Percentiles rank a stretch among this genome's conserved stretches.
These are phyloP conservation scores for Cosmorhoe ocellata DNA, from an alignment of 2,888 invertebrate species.

Conservation along the genomic window DNA sequence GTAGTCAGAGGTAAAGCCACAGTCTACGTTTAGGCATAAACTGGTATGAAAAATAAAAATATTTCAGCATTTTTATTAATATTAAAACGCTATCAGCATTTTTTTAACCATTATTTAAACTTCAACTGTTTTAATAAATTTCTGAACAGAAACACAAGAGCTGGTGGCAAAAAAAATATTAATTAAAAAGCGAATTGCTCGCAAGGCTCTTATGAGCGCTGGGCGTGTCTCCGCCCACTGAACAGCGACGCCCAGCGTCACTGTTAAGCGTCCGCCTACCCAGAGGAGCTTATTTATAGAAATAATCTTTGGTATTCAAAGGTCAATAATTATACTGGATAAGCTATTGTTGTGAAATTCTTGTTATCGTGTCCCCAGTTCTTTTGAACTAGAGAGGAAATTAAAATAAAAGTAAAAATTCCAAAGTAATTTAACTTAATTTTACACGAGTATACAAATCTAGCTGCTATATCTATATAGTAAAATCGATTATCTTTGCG, in stretches of 20 bases:
- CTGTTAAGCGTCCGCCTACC: slow-evolving; percentile 74
- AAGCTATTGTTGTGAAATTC: too few species aligned
- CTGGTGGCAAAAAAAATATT: slow-evolving; percentile 25
- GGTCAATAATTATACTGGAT: not conserved
- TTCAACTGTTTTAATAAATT: slow-evolving; percentile 28
- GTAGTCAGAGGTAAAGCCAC: too few species aligned
- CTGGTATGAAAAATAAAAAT: too few species aligned
- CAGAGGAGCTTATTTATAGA: slow-evolving; percentile 15
- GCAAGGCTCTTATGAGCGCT: slow-evolving; percentile 42
- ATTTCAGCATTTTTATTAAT: too few species aligned
- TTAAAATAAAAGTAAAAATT: too few species aligned
- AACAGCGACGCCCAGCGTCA: slow-evolving; percentile 71
- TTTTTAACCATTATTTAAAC: slow-evolving; percentile 13
- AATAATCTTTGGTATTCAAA: not conserved
- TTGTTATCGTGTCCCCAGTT: too few species aligned
- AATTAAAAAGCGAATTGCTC: slow-evolving; percentile 32
- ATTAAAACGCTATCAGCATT: not conserved
- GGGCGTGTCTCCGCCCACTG: slow-evolving; percentile 64
- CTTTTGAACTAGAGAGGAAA: too few species aligned
- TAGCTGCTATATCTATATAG: too few species aligned
- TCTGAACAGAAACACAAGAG: slow-evolving; percentile 27
- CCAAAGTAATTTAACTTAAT: too few species aligned
- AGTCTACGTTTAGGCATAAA: too few species aligned
- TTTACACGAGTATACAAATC: too few species aligned
- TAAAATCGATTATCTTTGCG: too few species aligned